phyloP scores from a whole-genome alignment of 2,797 vertebrate species.

The Poecile montanus region DNA sequence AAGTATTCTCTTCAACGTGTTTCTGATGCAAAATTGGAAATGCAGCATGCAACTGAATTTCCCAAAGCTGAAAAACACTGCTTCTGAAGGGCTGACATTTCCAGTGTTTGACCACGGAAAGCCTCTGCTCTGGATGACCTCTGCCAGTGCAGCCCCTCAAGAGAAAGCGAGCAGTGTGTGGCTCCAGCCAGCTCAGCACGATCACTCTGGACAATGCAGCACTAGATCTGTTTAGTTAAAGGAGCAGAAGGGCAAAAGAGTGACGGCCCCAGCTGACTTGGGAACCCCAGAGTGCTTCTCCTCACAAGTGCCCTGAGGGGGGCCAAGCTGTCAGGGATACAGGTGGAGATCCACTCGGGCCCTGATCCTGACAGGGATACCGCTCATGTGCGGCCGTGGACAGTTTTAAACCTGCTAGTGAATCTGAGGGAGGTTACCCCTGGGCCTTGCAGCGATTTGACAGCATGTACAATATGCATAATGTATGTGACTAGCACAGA shows the following conservation, averaged over 20 bases:
- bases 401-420: neutral
- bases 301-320: neutral
- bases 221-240: neutral
- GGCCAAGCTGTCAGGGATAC: neutral
- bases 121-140: neutral
- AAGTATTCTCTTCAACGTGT: neutral
- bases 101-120: neutral
- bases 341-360: neutral
- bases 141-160: neutral
- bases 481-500: neutral
- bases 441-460: neutral
- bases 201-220: neutral
- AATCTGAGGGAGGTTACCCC: neutral
- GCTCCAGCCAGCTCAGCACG: neutral
- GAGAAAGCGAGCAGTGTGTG: neutral
- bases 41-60: neutral
- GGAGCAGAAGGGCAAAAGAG: neutral
- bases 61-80: neutral
- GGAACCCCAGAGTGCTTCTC: neutral
- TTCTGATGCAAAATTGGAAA: neutral
- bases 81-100: neutral
- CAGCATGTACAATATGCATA: constrained; percentile 11
- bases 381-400: accelerated
- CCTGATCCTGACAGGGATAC: neutral
- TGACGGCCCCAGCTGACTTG: accelerated